A percentile compares a stretch with the other conserved stretches of the same genome.
phyloP scores from a whole-genome alignment of 2,113 vertebrate genomes.

The Coturnix japonica region DNA sequence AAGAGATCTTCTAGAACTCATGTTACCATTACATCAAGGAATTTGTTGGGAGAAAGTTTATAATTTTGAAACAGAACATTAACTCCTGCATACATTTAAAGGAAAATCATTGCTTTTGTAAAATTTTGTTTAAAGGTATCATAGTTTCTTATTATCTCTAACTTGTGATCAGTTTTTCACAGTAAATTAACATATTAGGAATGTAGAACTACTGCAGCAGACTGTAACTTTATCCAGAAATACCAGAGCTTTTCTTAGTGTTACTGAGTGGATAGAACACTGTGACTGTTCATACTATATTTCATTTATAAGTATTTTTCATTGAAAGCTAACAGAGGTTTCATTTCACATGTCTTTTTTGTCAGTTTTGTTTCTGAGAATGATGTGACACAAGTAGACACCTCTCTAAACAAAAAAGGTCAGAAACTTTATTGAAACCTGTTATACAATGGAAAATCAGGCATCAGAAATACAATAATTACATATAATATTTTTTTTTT shows the following conservation, averaged over 20 bases:
- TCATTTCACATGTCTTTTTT: background rate
- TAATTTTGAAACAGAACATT: background rate
- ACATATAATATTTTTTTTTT: background rate
- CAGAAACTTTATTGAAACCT: background rate
- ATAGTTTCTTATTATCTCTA: background rate
- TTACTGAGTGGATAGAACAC: background rate
- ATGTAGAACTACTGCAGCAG: background rate
- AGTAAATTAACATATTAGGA: background rate
- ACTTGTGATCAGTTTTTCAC: background rate
- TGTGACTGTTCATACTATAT: background rate
- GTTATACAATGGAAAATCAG: background rate
- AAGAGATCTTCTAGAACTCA: background rate
- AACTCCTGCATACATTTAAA: background rate
- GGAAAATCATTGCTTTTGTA: background rate
- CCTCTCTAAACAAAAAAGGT: background rate
- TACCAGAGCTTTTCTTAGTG: background rate
- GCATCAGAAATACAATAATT: background rate
- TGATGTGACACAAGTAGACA: background rate
- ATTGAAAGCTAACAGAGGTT: background rate
- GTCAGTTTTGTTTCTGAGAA: background rate
- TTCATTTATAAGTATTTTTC: background rate
- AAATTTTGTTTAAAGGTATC: background rate
- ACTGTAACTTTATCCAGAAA: background rate
- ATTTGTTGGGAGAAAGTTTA: background rate
- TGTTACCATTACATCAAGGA: background rate